Base-by-base conservation (phyloP, 1,140 invertebrate species). In the Eueides isabella region DNA sequence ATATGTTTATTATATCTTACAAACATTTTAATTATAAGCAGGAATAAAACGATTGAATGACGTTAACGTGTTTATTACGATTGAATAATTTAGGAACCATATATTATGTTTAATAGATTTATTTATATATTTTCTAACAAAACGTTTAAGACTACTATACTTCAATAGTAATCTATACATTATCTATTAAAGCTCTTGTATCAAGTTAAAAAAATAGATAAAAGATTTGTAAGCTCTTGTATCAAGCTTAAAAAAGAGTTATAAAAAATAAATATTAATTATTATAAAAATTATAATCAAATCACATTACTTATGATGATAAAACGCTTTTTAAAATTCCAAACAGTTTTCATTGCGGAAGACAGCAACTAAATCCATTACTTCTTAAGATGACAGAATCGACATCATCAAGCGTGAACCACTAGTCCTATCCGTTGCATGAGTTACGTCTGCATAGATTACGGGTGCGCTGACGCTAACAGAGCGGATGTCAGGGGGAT, bases 391-490 rank as follows among this genome's bases (percentile, higher is more conserved):
- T 64, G 33, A 70, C 70, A 75, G 35, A 71, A 30, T 61, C 38
- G 44, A 31, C 31, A 63, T 30, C 30, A 33, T 48, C 44, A 77
- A 76, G 72, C 71, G 71, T 63, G 71, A 74, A 78, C 63, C 72
- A 77, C 74, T 80, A 84, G 79, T 79, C 67, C 72, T 80, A 83
- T 81, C 77, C 72, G 61, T 78, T 72, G 76, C 76, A 78, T 74
- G 78, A 80, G 78, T 79, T 77, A 72, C 77, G 69, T 77, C 71
- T 71, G 69, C 81, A 84, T 85, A 82, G 84, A 85, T 84, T 82
- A 80, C 79, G 78, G 79, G 73, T 79, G 72, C 77, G 75, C 84
- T 80, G 82, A 83, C 80, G 82, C 80, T 84, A 83, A 82, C 82
- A 78, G 78, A 84, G 74, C 82, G 75, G 79, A 79, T 82, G 80